phyloP scores from a whole-genome alignment of 1,140 invertebrate genomes.

The Lepidurus couesii region DNA sequence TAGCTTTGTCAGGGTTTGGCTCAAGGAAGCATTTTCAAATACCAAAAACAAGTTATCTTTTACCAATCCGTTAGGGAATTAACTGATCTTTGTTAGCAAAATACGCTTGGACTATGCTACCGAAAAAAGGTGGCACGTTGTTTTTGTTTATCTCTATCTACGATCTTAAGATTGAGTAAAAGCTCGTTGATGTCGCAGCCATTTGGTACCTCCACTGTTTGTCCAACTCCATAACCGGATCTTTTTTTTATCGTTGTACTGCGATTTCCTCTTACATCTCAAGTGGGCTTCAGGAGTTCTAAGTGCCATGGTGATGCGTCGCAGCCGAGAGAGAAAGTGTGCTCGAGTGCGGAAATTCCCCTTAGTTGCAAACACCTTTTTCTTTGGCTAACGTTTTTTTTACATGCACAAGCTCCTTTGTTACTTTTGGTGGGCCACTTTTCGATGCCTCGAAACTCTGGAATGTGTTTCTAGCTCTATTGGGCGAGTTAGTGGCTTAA shows the following conservation, averaged over 20 bases:
- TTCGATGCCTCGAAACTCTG: neutral
- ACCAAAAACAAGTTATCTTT: neutral
- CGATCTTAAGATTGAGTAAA: neutral
- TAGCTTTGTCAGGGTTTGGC: neutral
- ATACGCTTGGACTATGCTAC: neutral
- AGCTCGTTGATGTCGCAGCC: neutral
- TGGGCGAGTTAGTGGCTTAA: neutral
- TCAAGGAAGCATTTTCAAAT: neutral
- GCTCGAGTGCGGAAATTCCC: conserved; percentile 19
- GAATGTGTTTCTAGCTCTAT: neutral
- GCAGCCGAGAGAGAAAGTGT: conserved; percentile 25
- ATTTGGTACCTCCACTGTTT: neutral
- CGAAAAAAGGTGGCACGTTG: neutral
- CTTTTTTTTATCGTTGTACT: neutral
- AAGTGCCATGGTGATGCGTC: neutral
- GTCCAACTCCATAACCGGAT: neutral
- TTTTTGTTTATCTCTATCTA: neutral
- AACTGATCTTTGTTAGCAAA: neutral
- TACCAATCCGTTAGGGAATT: neutral
- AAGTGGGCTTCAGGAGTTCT: neutral
- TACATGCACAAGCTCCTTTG: neutral
- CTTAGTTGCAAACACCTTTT: conserved; percentile 25
- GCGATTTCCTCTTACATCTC: neutral
- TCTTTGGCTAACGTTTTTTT: neutral
- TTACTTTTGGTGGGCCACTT: neutral